These are phyloP conservation scores for Cantharis rustica DNA, from an alignment of 2,888 invertebrate genomes.

Conservation along the genomic window DNA sequence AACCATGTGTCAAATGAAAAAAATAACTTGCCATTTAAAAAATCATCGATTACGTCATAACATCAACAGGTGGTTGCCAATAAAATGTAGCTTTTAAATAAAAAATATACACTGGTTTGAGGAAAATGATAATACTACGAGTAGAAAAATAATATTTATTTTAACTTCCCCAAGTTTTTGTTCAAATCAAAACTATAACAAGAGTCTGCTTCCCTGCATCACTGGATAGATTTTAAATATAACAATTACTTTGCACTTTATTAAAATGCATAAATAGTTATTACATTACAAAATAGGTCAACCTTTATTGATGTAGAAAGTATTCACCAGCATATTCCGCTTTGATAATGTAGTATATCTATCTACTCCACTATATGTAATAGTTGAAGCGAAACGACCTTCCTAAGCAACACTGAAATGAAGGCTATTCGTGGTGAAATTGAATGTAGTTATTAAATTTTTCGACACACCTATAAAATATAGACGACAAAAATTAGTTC, in stretches of 20 bases:
- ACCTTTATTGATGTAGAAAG: conserved; percentile 11
- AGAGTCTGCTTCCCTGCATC: neutral
- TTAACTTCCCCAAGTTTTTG: no score
- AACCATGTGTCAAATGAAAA: no score
- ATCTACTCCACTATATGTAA: conserved; percentile 1
- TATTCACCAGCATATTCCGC: conserved; percentile 7
- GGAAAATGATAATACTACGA: no score
- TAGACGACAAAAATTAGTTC: conserved; percentile 1
- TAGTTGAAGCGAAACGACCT: conserved; percentile 14
- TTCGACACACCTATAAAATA: neutral
- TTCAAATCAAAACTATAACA: no score
- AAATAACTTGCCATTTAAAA: no score
- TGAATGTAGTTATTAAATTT: neutral
- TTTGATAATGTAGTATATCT: neutral
- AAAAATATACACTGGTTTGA: no score
- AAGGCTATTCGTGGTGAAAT: neutral
- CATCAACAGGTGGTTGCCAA: no score
- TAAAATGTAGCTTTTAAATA: no score
- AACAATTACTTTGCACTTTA: conserved; percentile 5
- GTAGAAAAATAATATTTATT: no score
- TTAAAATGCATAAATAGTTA: conserved; percentile 12
- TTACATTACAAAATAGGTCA: conserved; percentile 10
- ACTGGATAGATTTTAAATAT: conserved; percentile 2
- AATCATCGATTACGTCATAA: no score
- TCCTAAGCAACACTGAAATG: conserved; percentile 8